Evolutionary conservation across 2,113 vertebrate species (phyloP).

Genomic region (Dromas ardeola): DNA sequence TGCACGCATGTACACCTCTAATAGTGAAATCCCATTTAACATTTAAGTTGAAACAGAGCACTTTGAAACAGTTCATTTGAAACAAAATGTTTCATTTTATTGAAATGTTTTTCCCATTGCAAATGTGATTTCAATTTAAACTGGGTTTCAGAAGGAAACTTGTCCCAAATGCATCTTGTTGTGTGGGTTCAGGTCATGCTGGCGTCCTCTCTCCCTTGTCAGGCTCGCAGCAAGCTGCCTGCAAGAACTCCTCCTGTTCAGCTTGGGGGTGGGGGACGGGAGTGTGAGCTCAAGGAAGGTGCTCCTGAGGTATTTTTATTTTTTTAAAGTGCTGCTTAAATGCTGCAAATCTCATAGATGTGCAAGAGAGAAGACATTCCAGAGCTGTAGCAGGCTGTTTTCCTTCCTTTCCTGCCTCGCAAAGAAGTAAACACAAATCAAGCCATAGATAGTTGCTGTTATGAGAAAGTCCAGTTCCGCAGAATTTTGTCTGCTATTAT

Average conservation of each 20-base stretch:
- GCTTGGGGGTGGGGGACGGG: rapidly evolving
- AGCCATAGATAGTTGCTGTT: not conserved
- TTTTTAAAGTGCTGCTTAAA: not conserved
- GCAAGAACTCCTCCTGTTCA: not conserved
- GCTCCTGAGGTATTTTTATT: not conserved
- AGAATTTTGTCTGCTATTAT: not conserved
- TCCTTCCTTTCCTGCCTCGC: not conserved
- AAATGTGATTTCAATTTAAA: not conserved
- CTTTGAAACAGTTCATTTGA: not conserved
- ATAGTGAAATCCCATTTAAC: not conserved
- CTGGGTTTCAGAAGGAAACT: not conserved
- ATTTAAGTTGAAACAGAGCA: not conserved
- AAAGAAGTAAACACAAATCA: not conserved
- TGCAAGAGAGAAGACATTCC: not conserved
- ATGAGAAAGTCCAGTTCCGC: not conserved
- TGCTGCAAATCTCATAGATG: not conserved
- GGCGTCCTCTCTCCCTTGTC: not conserved
- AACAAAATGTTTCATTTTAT: not conserved
- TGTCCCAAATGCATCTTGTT: not conserved
- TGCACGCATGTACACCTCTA: rapidly evolving
- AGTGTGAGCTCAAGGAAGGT: not conserved
- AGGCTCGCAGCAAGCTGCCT: rapidly evolving
- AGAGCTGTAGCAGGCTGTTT: not conserved
- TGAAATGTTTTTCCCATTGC: not conserved
- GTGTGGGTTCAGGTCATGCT: not conserved